Evolutionary conservation across 2,113 vertebrate species (phyloP), one percentile per base, ranked within the genome.

Genomic region (Apaloderma vittatum): DNA sequence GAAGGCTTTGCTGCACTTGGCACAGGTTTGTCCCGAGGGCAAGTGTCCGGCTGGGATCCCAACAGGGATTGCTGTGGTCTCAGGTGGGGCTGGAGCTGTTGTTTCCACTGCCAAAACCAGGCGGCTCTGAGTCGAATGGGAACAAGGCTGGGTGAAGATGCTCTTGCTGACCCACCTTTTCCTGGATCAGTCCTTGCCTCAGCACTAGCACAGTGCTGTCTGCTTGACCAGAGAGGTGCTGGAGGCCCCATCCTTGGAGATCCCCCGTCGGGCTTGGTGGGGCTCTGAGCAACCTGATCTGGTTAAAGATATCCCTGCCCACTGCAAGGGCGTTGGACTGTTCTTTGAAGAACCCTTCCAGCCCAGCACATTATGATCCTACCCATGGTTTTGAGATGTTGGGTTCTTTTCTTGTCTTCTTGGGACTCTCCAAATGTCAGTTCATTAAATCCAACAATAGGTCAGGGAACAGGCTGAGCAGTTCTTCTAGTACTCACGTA

Each of bases 51-150:
- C 2, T 0, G 3, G 15, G 12, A 40, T 40, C 40, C 40, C 40
- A 40, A 3, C 30, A 20, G 72, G 24, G 32, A 22, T 26, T 1
- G 1, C 40, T 20, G 24, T 3, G 12, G 16, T 34, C 30, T 37
- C 1, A 0, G 7, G 11, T 10, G 34, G 29, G 62, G n/a, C 45
- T 61, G 65, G 30, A 48, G 36, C 37, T 32, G 46, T 3, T 34
- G 43, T 32, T 59, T 20, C 34, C 59, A 8, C 5, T 26, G 9
- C 13, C 59, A 34, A 15, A 67, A 8, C 3, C 48, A 58, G 54
- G 18, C 5, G 16, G 15, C 5, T 34, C 26, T 0, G 0, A 24
- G 34, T 4, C 10, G 15, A 2, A 14, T 1, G 27, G 48, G 61
- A 65, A 1, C 5, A 46, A 36, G 71, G 46, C n/a, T 45, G 72